Base-by-base conservation (phyloP, 1,140 invertebrate genomes). In the Euschistus heros region DNA sequence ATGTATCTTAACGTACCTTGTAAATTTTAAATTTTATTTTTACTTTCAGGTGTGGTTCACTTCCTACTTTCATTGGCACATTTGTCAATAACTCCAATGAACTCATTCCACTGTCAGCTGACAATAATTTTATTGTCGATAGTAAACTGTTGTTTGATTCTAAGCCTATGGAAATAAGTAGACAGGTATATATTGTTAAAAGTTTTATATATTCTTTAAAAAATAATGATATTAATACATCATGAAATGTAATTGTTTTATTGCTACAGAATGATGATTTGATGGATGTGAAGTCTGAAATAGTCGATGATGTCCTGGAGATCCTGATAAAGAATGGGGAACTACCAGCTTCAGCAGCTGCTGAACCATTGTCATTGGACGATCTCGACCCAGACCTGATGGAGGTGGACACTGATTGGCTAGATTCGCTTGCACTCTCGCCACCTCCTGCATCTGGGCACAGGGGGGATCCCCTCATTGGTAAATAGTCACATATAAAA, bases 241-340 rank as follows among this genome's bases (percentile, higher is more conserved):
- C 18, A 18, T 20, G 20, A 24, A 10, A 59, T 27, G 2, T 6
- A 22, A 22, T 6, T 59, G 10, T 59, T 24, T 59, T 24, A 20
- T 27, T 22, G 18, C 4, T 30, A 6, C 37, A 33, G 59, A 26
- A 33, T 30, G 59, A 44, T 37, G 30, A 61, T 26, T 6, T 37
- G 30, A 61, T 61, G 27, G 72, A 75, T 0, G 77, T 75, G 61
- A 84, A 84, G 66, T 79, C 72, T 63, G 91, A 95, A 75, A 88
- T 89, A 44, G 89, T 97, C 66, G 93, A 95, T 73, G 93, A 97
- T 76, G 92, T 97, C 0, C 75, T 97, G n/a, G 92, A 96, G 73
- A 95, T 97, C 70, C 79, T 97, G 0, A 94, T 96, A 20, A 88
- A 93, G 74, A 93, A 92, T 74, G 93, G 93, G 52, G 93, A 96